A percentile compares a stretch with the other conserved stretches of the same genome.
Conservation (phyloP, 53 echinoderm and acorn worm genomes). For the Hippasteria phrygiana region DNA sequence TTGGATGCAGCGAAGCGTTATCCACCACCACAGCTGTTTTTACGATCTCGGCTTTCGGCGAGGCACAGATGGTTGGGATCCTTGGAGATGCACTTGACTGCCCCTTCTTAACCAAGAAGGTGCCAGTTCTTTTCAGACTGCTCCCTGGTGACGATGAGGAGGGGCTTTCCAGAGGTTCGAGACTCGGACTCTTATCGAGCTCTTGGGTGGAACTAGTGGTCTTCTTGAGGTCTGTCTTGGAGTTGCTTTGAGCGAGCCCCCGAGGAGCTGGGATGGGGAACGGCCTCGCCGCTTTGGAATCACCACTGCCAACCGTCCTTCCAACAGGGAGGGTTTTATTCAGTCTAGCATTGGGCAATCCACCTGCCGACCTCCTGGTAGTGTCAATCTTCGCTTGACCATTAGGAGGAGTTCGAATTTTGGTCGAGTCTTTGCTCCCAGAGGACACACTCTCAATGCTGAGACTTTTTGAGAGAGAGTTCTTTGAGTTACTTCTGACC, state of each 20-base stretch:
- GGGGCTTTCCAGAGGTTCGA: not conserved
- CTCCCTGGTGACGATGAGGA: not conserved
- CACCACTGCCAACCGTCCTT: not conserved
- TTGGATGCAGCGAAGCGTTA: not conserved
- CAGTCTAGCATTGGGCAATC: slow-evolving; percentile 8
- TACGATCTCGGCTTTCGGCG: slow-evolving; percentile 29
- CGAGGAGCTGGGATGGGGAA: not conserved
- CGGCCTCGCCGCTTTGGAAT: not conserved
- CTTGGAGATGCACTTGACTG: slow-evolving; percentile 1
- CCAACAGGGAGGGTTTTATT: slow-evolving; percentile 15
- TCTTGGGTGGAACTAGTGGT: not conserved
- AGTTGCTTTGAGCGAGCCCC: slow-evolving; percentile 1
- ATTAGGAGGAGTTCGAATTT: slow-evolving; percentile 11
- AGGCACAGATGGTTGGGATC: slow-evolving; percentile 25
- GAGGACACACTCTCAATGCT: not conserved
- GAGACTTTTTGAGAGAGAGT: not conserved
- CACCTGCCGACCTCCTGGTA: slow-evolving; percentile 4
- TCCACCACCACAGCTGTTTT: slow-evolving; percentile 47
- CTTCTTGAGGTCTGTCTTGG: slow-evolving; percentile 30
- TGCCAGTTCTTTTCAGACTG: slow-evolving; percentile 31
- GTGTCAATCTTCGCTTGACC: not conserved
- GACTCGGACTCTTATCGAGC: not conserved
- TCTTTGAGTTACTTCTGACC: not conserved
- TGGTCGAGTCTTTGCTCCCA: slow-evolving; percentile 19
- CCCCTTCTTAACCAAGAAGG: slow-evolving; percentile 38